Evolutionary conservation across 2,797 vertebrate species (phyloP).

Genomic region (Todus mexicanus): DNA sequence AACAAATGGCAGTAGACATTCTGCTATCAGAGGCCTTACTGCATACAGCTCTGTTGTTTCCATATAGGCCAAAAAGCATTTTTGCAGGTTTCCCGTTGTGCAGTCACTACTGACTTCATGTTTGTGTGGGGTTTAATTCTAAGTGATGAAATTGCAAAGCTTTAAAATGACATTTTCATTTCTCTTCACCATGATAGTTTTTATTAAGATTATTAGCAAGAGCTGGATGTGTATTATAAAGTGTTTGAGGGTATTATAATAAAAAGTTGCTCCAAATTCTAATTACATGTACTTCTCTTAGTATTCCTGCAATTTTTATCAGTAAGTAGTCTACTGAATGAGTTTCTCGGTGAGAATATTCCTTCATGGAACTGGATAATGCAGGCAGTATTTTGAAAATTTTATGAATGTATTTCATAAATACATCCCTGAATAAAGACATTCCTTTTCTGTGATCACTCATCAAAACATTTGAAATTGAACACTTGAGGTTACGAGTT

Average conservation of each 20-base stretch:
- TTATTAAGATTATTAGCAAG: neutral
- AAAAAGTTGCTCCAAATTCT: neutral
- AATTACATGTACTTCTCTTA: neutral
- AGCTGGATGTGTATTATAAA: neutral
- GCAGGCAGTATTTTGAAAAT: neutral
- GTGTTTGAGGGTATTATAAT: neutral
- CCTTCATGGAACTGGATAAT: neutral
- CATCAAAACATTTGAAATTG: neutral
- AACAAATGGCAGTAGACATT: neutral
- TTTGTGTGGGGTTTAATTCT: neutral
- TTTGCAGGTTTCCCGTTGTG: neutral
- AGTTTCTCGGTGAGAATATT: neutral
- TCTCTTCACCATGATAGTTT: neutral
- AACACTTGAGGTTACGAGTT: neutral
- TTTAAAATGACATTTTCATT: neutral
- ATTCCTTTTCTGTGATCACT: neutral
- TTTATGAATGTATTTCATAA: rapidly evolving
- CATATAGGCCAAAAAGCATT: neutral
- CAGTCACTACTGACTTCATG: neutral
- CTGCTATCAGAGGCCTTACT: neutral
- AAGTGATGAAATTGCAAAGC: neutral
- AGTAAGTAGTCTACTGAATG: neutral
- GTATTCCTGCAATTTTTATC: neutral
- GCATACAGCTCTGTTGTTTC: neutral
- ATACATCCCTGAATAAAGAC: neutral